phyloP scores from a whole-genome alignment of 2,797 vertebrate species.

The Menidia menidia region DNA sequence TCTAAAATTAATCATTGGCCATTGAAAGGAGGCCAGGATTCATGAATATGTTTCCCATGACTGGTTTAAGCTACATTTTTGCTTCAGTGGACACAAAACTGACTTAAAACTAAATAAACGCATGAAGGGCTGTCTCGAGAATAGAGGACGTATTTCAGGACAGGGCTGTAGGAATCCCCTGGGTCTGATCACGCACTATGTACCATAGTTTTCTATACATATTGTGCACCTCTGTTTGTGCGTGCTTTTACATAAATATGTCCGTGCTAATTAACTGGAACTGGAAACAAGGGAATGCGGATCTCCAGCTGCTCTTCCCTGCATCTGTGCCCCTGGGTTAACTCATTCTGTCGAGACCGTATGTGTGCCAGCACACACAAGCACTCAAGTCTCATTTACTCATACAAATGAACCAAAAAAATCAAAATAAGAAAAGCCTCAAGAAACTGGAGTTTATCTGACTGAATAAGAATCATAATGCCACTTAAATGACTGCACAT shows the following conservation, averaged over 20 bases:
- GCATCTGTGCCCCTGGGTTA: slow-evolving; percentile 69
- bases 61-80: slow-evolving; percentile 16
- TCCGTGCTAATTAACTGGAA: slow-evolving; percentile 76
- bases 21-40: slow-evolving; percentile 33
- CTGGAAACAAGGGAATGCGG: slow-evolving; percentile 74
- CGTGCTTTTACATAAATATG: slow-evolving; percentile 9
- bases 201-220: slow-evolving; percentile 12
- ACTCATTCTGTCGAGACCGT: slow-evolving; percentile 59
- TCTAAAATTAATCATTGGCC: slow-evolving; percentile 48
- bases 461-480: too few relatives aligned
- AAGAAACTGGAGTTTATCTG: not conserved
- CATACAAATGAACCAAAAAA: slow-evolving; percentile 7
- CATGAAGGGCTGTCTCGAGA: not conserved
- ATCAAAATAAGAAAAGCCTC: slow-evolving; percentile 12
- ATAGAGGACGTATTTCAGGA: not conserved
- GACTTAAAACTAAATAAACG: not conserved
- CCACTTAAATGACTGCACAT: too few relatives aligned
- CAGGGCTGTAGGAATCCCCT: slow-evolving; percentile 4
- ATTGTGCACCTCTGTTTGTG: slow-evolving; percentile 5
- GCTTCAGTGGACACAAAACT: slow-evolving; percentile 8
- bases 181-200: not conserved
- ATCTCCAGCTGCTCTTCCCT: slow-evolving; percentile 78
- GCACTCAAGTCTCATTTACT: slow-evolving; percentile 21
- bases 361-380: slow-evolving; percentile 12
- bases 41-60: slow-evolving; percentile 23